Base-by-base conservation (phyloP, 2,888 invertebrate species). In the Eilema griseolum region DNA sequence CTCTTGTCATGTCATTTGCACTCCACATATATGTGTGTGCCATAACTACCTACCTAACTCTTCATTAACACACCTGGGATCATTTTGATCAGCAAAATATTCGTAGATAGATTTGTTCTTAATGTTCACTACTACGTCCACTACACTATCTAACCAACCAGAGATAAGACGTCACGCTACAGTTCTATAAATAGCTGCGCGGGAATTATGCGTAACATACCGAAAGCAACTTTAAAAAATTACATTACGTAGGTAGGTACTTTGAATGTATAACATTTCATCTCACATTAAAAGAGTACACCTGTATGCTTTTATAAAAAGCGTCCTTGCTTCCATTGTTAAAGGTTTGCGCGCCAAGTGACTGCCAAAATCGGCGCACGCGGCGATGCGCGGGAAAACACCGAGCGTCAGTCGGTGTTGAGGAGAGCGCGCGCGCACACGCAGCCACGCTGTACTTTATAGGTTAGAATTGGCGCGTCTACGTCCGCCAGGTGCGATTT, bases 401-500 rank as follows among this genome's bases (percentile, higher is more conserved):
- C 69, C 72, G 79, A 85, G 91, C 88, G 89, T 88, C 89, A 88
- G 89, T 90, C 90, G 87, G 74, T 83, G 83, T 83, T 84, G 86
- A 85, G 83, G 83, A 82, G 82, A 86, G 87, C 83, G 89, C 88
- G 91, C 89, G 93, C 90, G 89, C 91, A 90, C 89, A 86, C 90
- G 89, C 85, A 73, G 77, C 85, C 86, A 86, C 88, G 85, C 88
- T 86, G 85, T 85, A 83, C 78, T 82, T 83, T 94, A 86, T 91
- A 95, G 94, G 95, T 95, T 94, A 95, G 93, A 93, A 92, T 94
- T 93, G 94, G 94, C 94, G 95, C 92, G 94, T 86, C 87, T 69
- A 86, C 77, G 71, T 78, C 87, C 89, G 93, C 95, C 95, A 95
- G 95, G 94, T 95, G 95, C 89, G 86, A 87, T 88, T 82, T 69